A percentile compares a stretch with the other conserved stretches of the same genome.
Evolutionary conservation across 37 sponge, comb jelly and placozoan species (phyloP).

Genomic region (Cliona cf. orientalis): DNA sequence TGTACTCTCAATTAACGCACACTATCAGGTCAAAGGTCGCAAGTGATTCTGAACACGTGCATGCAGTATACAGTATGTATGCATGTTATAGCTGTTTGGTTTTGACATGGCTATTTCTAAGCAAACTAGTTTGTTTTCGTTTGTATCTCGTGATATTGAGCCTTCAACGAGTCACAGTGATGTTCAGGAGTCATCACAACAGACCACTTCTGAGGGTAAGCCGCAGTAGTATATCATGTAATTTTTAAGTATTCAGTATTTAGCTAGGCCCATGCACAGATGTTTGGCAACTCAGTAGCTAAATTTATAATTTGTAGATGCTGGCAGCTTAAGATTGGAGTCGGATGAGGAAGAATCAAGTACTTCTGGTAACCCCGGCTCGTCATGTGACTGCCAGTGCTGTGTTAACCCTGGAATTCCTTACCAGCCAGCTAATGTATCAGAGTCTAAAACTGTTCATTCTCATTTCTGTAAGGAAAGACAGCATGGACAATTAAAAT

Average conservation of each 20-base stretch:
- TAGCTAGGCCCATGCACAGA: too few species aligned
- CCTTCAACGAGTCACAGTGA: background rate
- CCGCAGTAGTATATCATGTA: too few species aligned
- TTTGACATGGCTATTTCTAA: background rate
- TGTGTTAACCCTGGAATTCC: slow-evolving; percentile 11
- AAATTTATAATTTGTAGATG: too few species aligned
- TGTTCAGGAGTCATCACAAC: background rate
- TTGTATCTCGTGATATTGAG: background rate
- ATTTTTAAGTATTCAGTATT: too few species aligned
- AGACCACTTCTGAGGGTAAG: background rate
- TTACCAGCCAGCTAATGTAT: slow-evolving; percentile 25
- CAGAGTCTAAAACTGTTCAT: slow-evolving; percentile 1
- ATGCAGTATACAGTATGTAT: too few species aligned
- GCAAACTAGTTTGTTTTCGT: background rate
- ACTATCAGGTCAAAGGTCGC: background rate
- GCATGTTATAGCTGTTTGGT: background rate
- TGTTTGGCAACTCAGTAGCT: too few species aligned
- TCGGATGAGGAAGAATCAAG: too few species aligned
- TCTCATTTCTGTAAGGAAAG: slow-evolving; percentile 10
- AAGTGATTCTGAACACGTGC: too few species aligned
- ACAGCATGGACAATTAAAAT: slow-evolving; percentile 12
- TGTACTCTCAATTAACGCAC: background rate
- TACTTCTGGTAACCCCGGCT: background rate
- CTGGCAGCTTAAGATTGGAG: too few species aligned
- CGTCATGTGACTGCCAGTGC: slow-evolving; percentile 24